Conservation (phyloP, 2,888 invertebrate species). For the Troides aeacus region DNA sequence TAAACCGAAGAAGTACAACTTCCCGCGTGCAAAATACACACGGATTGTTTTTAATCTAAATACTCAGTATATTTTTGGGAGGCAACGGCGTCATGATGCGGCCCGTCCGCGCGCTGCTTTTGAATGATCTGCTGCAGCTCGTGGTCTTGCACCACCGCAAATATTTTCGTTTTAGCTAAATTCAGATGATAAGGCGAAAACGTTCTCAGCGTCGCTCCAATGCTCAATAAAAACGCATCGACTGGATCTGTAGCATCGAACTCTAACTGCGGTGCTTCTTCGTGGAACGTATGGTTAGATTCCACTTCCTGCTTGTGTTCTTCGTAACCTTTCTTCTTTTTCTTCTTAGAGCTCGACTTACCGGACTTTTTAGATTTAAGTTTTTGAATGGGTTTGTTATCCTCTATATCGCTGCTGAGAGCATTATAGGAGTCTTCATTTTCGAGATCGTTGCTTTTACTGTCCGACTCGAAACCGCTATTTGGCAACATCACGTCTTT, state of each 20-base stretch:
- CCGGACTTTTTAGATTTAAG: constrained; percentile 37
- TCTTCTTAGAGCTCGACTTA: constrained; percentile 40
- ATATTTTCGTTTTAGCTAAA: constrained; percentile 72
- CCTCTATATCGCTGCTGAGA: constrained; percentile 44
- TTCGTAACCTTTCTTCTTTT: constrained; percentile 39
- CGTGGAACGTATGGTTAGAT: constrained; percentile 35
- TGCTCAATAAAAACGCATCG: constrained; percentile 66
- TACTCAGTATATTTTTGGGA: too few species aligned
- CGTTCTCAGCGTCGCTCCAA: constrained; percentile 65
- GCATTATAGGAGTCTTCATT: constrained; percentile 42
- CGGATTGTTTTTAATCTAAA: too few species aligned
- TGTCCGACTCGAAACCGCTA: constrained; percentile 42
- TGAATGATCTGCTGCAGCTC: constrained; percentile 72
- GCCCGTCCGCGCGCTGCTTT: constrained; percentile 37
- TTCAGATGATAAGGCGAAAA: constrained; percentile 72
- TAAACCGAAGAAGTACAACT: too few species aligned
- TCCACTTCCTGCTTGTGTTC: constrained; percentile 38
- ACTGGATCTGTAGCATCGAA: constrained; percentile 63
- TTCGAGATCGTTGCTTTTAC: constrained; percentile 40
- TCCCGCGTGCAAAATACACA: too few species aligned
- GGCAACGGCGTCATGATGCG: too few species aligned
- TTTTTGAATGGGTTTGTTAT: constrained; percentile 41
- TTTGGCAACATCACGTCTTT: constrained; percentile 50
- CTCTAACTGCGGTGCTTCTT: constrained; percentile 42
- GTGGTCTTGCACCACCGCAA: constrained; percentile 69